phyloP scores from a whole-genome alignment of 1,140 invertebrate genomes.

The Idris sp. region DNA sequence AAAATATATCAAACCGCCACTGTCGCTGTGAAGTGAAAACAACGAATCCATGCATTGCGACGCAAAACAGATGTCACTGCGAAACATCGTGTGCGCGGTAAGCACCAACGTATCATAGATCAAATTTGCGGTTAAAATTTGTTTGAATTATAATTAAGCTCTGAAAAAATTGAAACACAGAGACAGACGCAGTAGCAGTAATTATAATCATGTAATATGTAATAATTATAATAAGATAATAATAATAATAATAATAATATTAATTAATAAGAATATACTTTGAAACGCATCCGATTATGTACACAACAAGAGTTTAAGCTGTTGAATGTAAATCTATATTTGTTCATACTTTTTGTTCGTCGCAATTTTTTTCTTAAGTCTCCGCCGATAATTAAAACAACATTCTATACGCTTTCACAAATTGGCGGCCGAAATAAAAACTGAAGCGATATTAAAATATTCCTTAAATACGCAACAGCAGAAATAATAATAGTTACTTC shows the following conservation, averaged over 20 bases:
- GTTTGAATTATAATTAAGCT: slow-evolving; percentile 19
- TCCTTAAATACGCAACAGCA: slow-evolving; percentile 47
- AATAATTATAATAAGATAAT: slow-evolving; percentile 34
- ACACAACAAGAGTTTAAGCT: slow-evolving; percentile 73
- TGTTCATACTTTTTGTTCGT: slow-evolving; percentile 59
- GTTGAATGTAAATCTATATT: slow-evolving; percentile 59
- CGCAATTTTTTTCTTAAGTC: slow-evolving; percentile 56
- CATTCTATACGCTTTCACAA: slow-evolving; percentile 7
- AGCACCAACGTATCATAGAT: slow-evolving; percentile 38
- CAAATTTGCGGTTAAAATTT: slow-evolving; percentile 29
- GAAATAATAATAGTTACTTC: slow-evolving; percentile 42
- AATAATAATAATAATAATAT: slow-evolving; percentile 51
- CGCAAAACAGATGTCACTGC: slow-evolving; percentile 16
- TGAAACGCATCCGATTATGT: slow-evolving; percentile 74
- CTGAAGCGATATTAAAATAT: slow-evolving; percentile 48
- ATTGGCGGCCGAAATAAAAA: slow-evolving; percentile 26
- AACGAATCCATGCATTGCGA: slow-evolving; percentile 33
- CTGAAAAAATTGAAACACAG: slow-evolving; percentile 14
- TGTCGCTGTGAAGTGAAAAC: slow-evolving; percentile 41
- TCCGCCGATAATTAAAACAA: slow-evolving; percentile 8
- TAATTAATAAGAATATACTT: slow-evolving; percentile 66
- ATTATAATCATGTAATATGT: slow-evolving; percentile 37
- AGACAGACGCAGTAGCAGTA: slow-evolving; percentile 40
- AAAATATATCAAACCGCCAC: slow-evolving; percentile 73
- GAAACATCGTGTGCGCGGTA: slow-evolving; percentile 12